phyloP scores from a whole-genome alignment of 1,140 invertebrate genomes.

The Laupala kohalensis region DNA sequence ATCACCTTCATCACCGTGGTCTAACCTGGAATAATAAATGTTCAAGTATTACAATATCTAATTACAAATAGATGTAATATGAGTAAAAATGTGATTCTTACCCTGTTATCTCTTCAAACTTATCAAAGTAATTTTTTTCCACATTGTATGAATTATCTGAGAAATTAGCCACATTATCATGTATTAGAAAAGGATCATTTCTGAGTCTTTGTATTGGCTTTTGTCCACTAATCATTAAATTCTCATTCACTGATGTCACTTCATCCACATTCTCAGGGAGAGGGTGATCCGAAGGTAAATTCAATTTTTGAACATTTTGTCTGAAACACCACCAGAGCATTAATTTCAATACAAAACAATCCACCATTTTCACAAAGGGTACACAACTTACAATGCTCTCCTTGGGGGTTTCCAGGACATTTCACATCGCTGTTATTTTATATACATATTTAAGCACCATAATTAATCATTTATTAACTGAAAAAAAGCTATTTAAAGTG shows the following conservation, averaged over 20 bases:
- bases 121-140: not conserved
- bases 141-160: too few species aligned
- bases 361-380: not conserved
- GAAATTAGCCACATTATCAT: not conserved
- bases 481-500: not conserved
- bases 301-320: not conserved
- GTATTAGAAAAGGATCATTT: not conserved
- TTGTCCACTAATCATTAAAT: not conserved
- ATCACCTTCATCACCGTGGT: conserved; percentile 4
- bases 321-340: not conserved
- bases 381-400: not conserved
- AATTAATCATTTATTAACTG: not conserved
- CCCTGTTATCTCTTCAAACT: not conserved
- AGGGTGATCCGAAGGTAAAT: not conserved
- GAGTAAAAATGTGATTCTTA: not conserved
- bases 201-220: not conserved
- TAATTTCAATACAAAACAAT: not conserved
- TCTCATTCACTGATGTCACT: not conserved
- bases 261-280: conserved; percentile 2
- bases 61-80: not conserved
- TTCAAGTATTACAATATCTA: not conserved
- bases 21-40: not conserved
- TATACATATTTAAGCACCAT: not conserved
- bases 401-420: conserved; percentile 4
- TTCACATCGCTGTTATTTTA: not conserved